Conservation (phyloP, 2,888 invertebrate genomes). For the Iphiclides podalirius region DNA sequence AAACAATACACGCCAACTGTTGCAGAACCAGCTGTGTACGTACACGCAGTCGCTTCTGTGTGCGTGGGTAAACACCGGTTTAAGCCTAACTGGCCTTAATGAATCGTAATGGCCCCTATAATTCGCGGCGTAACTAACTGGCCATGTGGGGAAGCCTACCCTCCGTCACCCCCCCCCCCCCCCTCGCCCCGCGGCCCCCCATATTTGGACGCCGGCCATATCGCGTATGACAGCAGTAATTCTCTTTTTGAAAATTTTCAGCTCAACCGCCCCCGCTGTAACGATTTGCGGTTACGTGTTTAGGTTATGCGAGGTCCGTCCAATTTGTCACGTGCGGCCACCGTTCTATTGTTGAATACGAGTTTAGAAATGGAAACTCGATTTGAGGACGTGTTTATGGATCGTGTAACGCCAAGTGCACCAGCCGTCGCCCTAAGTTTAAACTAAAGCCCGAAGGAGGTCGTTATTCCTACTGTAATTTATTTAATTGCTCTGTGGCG, state of each 20-base stretch:
- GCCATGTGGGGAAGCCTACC: conserved; percentile 68
- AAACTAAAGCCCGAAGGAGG: conserved; percentile 74
- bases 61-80: conserved; percentile 79
- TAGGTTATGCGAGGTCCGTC: conserved; percentile 44
- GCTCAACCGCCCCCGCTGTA: conserved; percentile 51
- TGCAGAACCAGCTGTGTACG: conserved; percentile 47
- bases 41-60: conserved; percentile 43
- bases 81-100: conserved; percentile 82
- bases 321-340: conserved; percentile 46
- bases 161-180: no score
- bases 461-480: conserved; percentile 77
- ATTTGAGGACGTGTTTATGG: conserved; percentile 28
- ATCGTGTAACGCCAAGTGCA: conserved; percentile 44
- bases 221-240: conserved; percentile 72
- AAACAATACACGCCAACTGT: conserved; percentile 65
- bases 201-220: conserved; percentile 74
- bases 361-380: conserved; percentile 22
- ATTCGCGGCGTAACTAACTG: conserved; percentile 81
- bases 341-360: conserved; percentile 25
- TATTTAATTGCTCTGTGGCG: conserved; percentile 79
- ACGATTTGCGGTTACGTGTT: no score
- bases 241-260: conserved; percentile 74
- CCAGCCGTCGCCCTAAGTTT: conserved; percentile 69
- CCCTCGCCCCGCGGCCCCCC: conserved; percentile 41
- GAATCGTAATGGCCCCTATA: conserved; percentile 82